These are phyloP conservation scores for Selene dorsalis DNA, from an alignment of 2,797 vertebrate species.

Conservation along the genomic window DNA sequence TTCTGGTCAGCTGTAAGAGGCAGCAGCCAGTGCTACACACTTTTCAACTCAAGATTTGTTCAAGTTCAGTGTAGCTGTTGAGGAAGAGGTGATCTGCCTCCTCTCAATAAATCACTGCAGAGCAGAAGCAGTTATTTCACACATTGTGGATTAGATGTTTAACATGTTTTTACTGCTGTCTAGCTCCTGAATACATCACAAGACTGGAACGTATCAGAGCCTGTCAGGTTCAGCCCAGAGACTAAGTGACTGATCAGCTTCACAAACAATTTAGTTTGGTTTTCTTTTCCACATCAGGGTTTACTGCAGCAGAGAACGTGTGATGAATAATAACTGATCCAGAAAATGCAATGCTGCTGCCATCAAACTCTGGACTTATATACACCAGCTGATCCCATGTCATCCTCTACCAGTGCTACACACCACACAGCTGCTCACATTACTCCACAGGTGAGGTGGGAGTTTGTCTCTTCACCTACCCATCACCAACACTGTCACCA, in stretches of 20 bases:
- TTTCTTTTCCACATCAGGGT: not conserved
- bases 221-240: not conserved
- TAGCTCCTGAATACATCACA: not conserved
- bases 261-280: not conserved
- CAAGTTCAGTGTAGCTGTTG: not conserved
- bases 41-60: not conserved
- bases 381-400: not conserved
- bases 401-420: no score
- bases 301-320: not conserved
- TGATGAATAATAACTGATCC: not conserved
- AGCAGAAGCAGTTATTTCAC: not conserved
- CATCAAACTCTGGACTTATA: not conserved
- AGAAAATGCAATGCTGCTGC: not conserved
- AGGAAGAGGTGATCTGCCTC: not conserved
- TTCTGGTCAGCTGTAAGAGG: not conserved
- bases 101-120: not conserved
- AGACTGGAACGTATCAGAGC: not conserved
- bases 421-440: not conserved
- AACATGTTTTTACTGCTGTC: not conserved
- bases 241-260: not conserved
- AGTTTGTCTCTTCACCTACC: not conserved
- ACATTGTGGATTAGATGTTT: not conserved
- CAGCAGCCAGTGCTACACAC: not conserved
- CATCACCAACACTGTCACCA: not conserved
- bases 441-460: not conserved